Evolutionary conservation across 1,140 invertebrate genomes (phyloP).

Genomic region (Adelges cooleyi): DNA sequence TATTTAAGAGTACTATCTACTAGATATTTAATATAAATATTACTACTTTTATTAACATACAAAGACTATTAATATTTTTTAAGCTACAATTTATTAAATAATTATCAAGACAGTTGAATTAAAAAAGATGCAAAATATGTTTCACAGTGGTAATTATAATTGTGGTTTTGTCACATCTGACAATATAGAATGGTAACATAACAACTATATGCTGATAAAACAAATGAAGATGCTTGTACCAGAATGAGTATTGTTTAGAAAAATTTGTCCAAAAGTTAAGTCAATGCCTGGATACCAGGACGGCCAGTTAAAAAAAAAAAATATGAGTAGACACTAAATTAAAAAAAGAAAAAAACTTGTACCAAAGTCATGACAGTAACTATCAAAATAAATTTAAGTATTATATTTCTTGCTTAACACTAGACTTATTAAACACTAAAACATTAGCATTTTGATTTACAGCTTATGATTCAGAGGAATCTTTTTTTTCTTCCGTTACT

Average conservation of each 20-base stretch:
- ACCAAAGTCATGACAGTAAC: constrained; percentile 7
- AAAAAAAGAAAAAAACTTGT: constrained; percentile 8
- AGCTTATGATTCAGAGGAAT: background rate
- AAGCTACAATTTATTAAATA: no score
- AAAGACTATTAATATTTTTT: no score
- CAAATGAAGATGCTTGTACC: background rate
- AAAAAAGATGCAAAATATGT: no score
- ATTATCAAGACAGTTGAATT: no score
- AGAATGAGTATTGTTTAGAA: background rate
- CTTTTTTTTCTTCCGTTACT: constrained; percentile 2
- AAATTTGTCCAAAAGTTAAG: background rate
- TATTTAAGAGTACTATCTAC: no score
- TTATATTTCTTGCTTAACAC: constrained; percentile 1
- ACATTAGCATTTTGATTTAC: constrained; percentile 12
- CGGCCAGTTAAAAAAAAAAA: background rate
- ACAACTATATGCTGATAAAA: background rate
- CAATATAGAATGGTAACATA: constrained; percentile 18
- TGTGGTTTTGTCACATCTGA: background rate
- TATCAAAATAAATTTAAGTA: constrained; percentile 23
- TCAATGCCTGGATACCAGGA: background rate
- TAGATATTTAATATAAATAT: no score
- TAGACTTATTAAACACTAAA: constrained; percentile 2
- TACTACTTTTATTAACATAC: no score
- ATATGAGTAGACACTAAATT: background rate
- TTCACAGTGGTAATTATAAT: background rate